Percentiles rank a stretch among this genome's conserved stretches.
phyloP scores from a whole-genome alignment of 2,888 invertebrate genomes.

The Eulithis prunata region DNA sequence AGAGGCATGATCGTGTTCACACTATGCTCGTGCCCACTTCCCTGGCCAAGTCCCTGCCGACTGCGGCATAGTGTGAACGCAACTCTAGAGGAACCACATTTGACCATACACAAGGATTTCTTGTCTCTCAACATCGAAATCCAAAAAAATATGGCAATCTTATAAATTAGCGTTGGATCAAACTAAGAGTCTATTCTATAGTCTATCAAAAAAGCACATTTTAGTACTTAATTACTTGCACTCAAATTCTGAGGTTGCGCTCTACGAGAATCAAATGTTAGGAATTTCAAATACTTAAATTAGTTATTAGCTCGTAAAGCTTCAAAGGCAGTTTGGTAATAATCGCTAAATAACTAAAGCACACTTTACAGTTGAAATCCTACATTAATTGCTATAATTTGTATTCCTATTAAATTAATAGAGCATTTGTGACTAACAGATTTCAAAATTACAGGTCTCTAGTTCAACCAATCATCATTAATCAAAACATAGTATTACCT shows the following conservation, averaged over 20 bases:
- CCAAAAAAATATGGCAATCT: too few relatives aligned
- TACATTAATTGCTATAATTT: slow-evolving; percentile 5
- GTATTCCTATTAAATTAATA: slow-evolving; percentile 9
- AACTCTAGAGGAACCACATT: too few relatives aligned
- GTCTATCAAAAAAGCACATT: too few relatives aligned
- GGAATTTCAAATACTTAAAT: slow-evolving; percentile 13
- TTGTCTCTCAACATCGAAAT: too few relatives aligned
- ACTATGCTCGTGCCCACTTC: too few relatives aligned
- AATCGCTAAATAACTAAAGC: slow-evolving; percentile 7
- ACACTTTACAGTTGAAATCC: not conserved
- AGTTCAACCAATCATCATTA: slow-evolving; percentile 35
- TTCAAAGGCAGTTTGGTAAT: not conserved
- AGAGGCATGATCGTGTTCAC: too few relatives aligned
- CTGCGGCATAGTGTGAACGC: too few relatives aligned
- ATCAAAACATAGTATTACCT: slow-evolving; percentile 32
- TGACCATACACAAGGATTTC: too few relatives aligned
- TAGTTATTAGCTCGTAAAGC: slow-evolving; percentile 7
- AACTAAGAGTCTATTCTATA: too few relatives aligned
- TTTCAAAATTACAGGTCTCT: slow-evolving; percentile 16
- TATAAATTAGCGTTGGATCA: too few relatives aligned
- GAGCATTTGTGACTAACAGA: slow-evolving; percentile 8
- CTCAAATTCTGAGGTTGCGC: not conserved
- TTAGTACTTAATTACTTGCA: too few relatives aligned
- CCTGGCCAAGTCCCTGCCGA: too few relatives aligned
- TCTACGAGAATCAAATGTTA: not conserved